Percentiles rank a stretch among this genome's conserved stretches.
Evolutionary conservation across 2,797 vertebrate genomes (phyloP).

Genomic region (Lerista edwardsae): DNA sequence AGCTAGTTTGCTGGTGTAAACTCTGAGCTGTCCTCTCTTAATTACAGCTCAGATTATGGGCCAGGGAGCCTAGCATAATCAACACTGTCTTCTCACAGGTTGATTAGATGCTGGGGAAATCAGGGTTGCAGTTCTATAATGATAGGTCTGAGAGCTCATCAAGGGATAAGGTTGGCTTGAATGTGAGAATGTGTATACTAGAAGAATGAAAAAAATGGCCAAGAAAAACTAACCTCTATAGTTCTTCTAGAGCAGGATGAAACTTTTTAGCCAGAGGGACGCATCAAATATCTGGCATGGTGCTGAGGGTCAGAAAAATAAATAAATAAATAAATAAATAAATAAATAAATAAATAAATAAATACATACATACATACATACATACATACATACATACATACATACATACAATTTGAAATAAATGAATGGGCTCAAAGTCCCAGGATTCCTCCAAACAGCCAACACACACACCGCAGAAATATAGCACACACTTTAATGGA

Average conservation of each 20-base stretch:
- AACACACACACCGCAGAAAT: no score
- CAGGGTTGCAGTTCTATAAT: neutral
- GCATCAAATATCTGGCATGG: neutral
- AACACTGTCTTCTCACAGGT: neutral
- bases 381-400: no score
- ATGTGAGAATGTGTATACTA: neutral
- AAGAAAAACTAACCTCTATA: neutral
- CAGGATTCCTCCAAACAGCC: no score
- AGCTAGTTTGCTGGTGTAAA: neutral
- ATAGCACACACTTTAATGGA: no score
- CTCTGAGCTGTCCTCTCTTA: neutral
- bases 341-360: no score
- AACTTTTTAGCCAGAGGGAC: no score
- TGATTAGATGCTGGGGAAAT: slow-evolving; percentile 34
- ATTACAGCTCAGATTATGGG: slow-evolving; percentile 14
- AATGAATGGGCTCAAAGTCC: no score
- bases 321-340: no score
- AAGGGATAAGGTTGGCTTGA: neutral
- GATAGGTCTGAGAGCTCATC: slow-evolving; percentile 3
- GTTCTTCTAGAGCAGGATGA: no score
- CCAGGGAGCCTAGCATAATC: neutral
- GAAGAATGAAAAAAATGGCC: neutral
- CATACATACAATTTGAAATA: no score
- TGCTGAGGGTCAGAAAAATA: no score
- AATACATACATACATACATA: no score